These are phyloP conservation scores for Oryzias woworae DNA, from an alignment of 2,113 vertebrate genomes.

Conservation along the genomic window DNA sequence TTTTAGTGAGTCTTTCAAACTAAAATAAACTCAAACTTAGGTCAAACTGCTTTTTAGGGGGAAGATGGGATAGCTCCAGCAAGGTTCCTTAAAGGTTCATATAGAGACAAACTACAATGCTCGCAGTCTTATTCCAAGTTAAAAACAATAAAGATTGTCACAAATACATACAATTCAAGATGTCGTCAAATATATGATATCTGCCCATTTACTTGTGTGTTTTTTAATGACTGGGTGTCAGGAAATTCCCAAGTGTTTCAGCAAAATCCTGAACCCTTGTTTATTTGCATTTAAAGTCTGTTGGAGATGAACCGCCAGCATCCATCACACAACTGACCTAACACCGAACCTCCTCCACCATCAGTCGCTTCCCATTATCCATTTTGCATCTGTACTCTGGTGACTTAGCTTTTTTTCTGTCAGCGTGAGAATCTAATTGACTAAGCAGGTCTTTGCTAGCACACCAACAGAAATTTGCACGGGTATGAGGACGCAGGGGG, in stretches of 20 bases:
- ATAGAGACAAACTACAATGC: no score
- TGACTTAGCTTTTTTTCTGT: constrained; percentile 64
- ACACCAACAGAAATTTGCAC: constrained; percentile 59
- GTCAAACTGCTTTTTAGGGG: no score
- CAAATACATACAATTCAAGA: no score
- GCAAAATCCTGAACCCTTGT: constrained; percentile 44
- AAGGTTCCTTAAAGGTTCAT: no score
- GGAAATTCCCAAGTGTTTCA: not conserved
- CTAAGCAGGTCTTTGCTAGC: constrained; percentile 72
- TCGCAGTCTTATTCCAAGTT: no score
- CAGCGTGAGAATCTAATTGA: constrained; percentile 67
- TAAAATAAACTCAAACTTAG: no score
- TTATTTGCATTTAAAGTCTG: constrained; percentile 62
- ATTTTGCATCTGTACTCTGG: constrained; percentile 55
- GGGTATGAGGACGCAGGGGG: constrained; percentile 30
- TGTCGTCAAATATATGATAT: no score
- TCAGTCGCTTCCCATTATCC: constrained; percentile 68
- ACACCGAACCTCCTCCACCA: constrained; percentile 56
- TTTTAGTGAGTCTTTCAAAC: no score
- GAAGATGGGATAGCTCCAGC: no score
- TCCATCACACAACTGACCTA: constrained; percentile 69
- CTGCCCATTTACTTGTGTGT: not conserved
- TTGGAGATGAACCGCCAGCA: constrained; percentile 68
- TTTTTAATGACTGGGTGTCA: not conserved
- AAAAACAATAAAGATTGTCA: no score